These are phyloP conservation scores for Struthio camelus DNA, from an alignment of 2,113 vertebrate species.

Conservation along the genomic window DNA sequence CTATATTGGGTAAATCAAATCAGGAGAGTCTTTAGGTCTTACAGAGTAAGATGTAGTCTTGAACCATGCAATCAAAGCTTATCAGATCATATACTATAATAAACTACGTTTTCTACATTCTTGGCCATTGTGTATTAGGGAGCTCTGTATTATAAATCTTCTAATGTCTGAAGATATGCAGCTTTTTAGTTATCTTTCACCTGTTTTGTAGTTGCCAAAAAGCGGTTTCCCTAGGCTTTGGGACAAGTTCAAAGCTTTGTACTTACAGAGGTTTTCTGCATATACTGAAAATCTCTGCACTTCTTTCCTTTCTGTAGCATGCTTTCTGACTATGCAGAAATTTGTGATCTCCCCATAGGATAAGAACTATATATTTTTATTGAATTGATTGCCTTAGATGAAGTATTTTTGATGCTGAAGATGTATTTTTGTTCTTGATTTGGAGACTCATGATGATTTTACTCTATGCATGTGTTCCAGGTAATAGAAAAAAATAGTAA, in stretches of 20 bases:
- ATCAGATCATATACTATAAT: background rate
- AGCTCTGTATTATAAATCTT: background rate
- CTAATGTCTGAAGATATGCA: rapidly evolving
- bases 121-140: background rate
- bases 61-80: background rate
- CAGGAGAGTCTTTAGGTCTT: background rate
- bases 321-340: background rate
- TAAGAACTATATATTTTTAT: background rate
- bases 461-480: background rate
- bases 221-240: background rate
- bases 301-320: background rate
- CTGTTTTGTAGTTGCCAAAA: background rate
- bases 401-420: background rate
- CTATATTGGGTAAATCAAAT: background rate
- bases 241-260: background rate
- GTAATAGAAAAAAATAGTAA: background rate
- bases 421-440: background rate
- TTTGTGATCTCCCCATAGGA: background rate
- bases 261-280: background rate
- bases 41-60: background rate
- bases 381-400: background rate
- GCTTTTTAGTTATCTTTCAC: background rate
- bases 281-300: background rate
- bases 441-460: background rate
- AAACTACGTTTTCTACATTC: background rate